phyloP scores from a whole-genome alignment of 30 jellyfish, hydroid and myxozoan species.

The Chrysaora quinquecirrha region DNA sequence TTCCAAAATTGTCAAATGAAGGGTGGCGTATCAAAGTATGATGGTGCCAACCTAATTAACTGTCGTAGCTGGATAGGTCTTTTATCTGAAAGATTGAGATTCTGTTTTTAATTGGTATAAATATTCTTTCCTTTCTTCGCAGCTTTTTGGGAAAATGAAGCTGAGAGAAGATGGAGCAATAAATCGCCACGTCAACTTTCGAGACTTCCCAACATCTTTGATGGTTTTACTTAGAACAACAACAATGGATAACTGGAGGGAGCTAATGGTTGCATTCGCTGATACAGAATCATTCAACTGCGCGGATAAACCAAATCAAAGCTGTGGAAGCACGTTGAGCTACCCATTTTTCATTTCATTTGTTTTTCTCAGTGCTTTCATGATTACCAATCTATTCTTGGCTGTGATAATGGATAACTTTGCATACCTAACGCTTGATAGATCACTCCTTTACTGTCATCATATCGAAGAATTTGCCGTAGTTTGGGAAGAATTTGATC shows the following conservation, averaged over 20 bases:
- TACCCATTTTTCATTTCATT: slow-evolving; percentile 77
- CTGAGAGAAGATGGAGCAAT: slow-evolving; percentile 29
- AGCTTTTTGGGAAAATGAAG: slow-evolving; percentile 49
- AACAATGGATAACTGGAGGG: slow-evolving; percentile 88
- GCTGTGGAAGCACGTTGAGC: slow-evolving; percentile 73
- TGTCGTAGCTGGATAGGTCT: too few species aligned
- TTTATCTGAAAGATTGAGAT: too few species aligned
- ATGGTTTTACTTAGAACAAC: slow-evolving; percentile 73
- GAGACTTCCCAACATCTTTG: slow-evolving; percentile 60
- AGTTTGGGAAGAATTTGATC: slow-evolving; percentile 48
- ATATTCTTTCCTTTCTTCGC: too few species aligned
- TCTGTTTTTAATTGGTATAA: too few species aligned
- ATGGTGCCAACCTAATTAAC: too few species aligned
- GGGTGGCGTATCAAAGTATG: too few species aligned
- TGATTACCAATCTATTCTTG: slow-evolving; percentile 76
- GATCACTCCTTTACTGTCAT: slow-evolving; percentile 64
- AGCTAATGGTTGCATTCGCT: slow-evolving; percentile 73
- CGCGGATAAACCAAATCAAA: slow-evolving; percentile 20
- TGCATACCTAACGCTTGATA: slow-evolving; percentile 76
- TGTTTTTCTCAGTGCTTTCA: slow-evolving; percentile 71
- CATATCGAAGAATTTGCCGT: slow-evolving; percentile 51
- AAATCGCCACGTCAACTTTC: slow-evolving; percentile 66
- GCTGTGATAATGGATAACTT: slow-evolving; percentile 93
- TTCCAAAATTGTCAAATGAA: too few species aligned
- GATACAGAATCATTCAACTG: slow-evolving; percentile 64